phyloP scores from a whole-genome alignment of 2,797 vertebrate species.

The Salmo trutta region DNA sequence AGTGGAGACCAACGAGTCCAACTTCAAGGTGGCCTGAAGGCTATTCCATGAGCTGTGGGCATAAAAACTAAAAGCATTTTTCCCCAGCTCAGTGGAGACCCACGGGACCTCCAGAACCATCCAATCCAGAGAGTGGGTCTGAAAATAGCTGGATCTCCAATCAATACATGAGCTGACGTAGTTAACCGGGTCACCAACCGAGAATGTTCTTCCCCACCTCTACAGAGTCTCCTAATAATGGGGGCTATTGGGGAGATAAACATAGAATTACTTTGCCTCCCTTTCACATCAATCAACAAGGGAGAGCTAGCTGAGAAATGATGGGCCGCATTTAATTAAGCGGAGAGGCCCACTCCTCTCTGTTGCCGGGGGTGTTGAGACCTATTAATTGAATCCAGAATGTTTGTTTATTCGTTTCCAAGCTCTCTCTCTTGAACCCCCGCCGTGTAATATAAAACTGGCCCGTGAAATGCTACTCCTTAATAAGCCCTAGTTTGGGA shows the following conservation, averaged over 20 bases:
- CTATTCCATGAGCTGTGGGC: too few species aligned
- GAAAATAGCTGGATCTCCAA: too few species aligned
- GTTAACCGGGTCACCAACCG: background rate
- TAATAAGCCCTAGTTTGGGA: conserved; percentile 45
- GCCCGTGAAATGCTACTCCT: conserved; percentile 41
- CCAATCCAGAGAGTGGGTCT: too few species aligned
- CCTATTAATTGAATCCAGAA: conserved; percentile 39
- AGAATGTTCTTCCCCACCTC: background rate
- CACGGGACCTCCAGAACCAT: too few species aligned
- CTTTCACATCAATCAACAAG: conserved; percentile 45
- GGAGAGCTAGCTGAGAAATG: conserved; percentile 27
- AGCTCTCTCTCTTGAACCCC: background rate
- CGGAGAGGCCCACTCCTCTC: conserved; percentile 5
- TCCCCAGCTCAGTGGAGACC: too few species aligned
- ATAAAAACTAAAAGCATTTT: too few species aligned
- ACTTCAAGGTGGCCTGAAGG: too few species aligned
- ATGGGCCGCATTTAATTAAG: conserved; percentile 40
- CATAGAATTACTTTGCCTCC: conserved; percentile 20
- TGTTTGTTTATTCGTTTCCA: conserved; percentile 49
- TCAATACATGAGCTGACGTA: too few species aligned
- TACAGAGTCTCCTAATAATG: conserved; percentile 28
- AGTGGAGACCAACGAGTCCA: conserved; percentile 23
- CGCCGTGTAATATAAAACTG: conserved; percentile 36
- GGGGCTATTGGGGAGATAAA: conserved; percentile 40
- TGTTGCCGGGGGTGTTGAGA: conserved; percentile 18